Percentiles rank a stretch among this genome's conserved stretches.
Conservation (phyloP, 2,888 invertebrate species). For the Drosophila cognata region DNA sequence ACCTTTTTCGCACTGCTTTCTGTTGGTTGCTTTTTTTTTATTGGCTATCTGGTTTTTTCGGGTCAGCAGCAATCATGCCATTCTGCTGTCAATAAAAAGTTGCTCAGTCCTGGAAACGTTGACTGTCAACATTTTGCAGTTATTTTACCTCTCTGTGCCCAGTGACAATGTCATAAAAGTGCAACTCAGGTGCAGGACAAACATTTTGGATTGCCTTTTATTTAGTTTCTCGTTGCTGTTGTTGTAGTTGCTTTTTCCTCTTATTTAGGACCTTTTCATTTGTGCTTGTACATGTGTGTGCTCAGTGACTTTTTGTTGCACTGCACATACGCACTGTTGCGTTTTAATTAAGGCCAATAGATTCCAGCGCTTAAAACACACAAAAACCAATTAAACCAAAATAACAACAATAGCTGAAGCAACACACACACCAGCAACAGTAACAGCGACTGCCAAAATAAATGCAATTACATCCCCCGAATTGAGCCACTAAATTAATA, state of each 20-base stretch:
- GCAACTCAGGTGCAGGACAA: conserved; percentile 62
- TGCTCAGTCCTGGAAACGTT: conserved; percentile 26
- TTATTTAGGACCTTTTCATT: conserved; percentile 37
- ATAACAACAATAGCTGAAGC: conserved; percentile 36
- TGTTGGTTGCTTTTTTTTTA: conserved; percentile 26
- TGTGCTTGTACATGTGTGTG: conserved; percentile 28
- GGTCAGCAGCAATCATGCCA: conserved; percentile 71
- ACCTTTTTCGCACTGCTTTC: conserved; percentile 29
- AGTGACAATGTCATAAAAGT: conserved; percentile 60
- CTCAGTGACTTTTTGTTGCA: conserved; percentile 71
- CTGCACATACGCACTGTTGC: conserved; percentile 74
- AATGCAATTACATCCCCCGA: conserved; percentile 70
- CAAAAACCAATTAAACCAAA: conserved; percentile 78
- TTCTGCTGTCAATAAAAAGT: conserved; percentile 75
- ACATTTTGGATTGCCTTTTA: conserved; percentile 55
- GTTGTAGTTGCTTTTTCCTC: not conserved
- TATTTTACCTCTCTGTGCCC: conserved; percentile 66
- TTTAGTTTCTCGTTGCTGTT: conserved; percentile 5
- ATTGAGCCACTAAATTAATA: conserved; percentile 74
- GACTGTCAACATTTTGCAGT: conserved; percentile 76
- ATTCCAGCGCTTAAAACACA: conserved; percentile 63
- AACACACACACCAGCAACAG: not conserved
- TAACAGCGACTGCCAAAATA: conserved; percentile 56
- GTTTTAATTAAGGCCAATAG: conserved; percentile 76
- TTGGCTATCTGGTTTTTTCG: conserved; percentile 39